A percentile compares a stretch with the other conserved stretches of the same genome.
These are phyloP conservation scores for Prunella himalayana DNA, from an alignment of 2,113 vertebrate species.

Conservation along the genomic window DNA sequence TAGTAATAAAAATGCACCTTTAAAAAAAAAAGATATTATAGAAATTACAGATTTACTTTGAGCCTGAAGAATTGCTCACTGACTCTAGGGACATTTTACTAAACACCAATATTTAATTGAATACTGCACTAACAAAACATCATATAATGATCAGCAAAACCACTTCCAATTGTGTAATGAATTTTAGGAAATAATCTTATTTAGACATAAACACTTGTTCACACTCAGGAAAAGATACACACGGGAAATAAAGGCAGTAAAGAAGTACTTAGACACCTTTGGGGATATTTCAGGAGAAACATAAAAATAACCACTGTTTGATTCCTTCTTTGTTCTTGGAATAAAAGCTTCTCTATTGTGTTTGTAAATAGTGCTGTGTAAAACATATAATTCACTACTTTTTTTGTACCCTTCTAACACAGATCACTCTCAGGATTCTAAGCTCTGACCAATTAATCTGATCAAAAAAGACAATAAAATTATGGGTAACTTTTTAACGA, in stretches of 20 bases:
- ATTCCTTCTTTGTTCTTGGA: background rate
- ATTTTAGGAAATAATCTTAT: background rate
- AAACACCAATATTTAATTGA: background rate
- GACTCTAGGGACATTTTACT: background rate
- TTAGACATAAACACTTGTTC: background rate
- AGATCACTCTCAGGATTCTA: background rate
- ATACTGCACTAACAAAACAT: background rate
- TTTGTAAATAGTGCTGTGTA: background rate
- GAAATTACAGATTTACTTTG: constrained; percentile 15
- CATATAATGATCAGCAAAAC: background rate
- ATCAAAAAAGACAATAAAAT: background rate
- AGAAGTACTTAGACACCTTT: background rate
- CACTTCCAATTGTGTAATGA: background rate
- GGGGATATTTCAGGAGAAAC: background rate
- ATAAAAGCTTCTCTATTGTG: background rate
- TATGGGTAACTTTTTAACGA: background rate
- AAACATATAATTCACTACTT: background rate
- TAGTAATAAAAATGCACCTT: background rate
- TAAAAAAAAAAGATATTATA: background rate
- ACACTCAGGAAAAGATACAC: background rate
- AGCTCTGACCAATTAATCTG: background rate
- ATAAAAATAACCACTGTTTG: background rate
- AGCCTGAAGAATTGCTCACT: background rate
- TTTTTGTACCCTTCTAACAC: background rate
- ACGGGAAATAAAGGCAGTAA: background rate